Conservation (phyloP, 1,140 invertebrate species). For the Orius laevigatus region DNA sequence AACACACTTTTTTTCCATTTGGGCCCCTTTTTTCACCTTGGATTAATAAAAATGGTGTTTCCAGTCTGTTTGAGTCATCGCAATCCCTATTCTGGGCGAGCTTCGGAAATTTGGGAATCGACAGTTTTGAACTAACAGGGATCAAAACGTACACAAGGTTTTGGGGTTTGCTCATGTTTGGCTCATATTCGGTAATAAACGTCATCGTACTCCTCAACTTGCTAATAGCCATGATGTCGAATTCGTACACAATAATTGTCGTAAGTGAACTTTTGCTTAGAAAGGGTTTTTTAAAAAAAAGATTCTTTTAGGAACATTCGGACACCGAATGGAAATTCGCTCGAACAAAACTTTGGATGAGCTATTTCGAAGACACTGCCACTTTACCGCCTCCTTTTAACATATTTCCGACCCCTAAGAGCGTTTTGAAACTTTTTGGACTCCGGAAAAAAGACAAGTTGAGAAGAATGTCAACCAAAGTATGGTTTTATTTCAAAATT, state of each 20-base stretch:
- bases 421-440: slow-evolving; percentile 43
- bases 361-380: slow-evolving; percentile 73
- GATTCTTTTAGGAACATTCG: slow-evolving; percentile 43
- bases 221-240: slow-evolving; percentile 83
- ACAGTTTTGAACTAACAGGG: slow-evolving; percentile 54
- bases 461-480: slow-evolving; percentile 44
- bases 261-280: slow-evolving; percentile 26
- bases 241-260: slow-evolving; percentile 66
- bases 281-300: not conserved
- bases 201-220: slow-evolving; percentile 73
- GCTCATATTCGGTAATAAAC: slow-evolving; percentile 67
- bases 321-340: slow-evolving; percentile 88
- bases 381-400: slow-evolving; percentile 78
- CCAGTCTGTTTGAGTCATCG: slow-evolving; percentile 72
- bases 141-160: slow-evolving; percentile 65
- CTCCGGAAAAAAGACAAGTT: slow-evolving; percentile 51
- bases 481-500: slow-evolving; percentile 22
- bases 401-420: slow-evolving; percentile 54
- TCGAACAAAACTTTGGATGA: slow-evolving; percentile 72
- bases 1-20: too few relatives aligned
- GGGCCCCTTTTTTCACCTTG: too few relatives aligned
- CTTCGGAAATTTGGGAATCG: slow-evolving; percentile 69
- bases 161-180: slow-evolving; percentile 67
- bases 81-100: slow-evolving; percentile 83
- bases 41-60: too few relatives aligned